Evolutionary conservation across 1,140 invertebrate genomes (phyloP).

Genomic region (Lutraria rhynchaena): DNA sequence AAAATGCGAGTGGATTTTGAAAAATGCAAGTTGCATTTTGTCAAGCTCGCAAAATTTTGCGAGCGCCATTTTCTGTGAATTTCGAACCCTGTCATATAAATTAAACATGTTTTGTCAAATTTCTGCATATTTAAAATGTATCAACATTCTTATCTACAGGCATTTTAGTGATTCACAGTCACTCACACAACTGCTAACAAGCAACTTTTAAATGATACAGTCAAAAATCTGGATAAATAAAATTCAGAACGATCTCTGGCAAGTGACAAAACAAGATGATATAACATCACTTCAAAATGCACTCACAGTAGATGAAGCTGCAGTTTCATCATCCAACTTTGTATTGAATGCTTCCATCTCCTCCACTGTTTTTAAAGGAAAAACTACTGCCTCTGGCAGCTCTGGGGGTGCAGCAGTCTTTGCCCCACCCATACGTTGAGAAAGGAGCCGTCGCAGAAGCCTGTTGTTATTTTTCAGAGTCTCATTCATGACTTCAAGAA

Average conservation of each 20-base stretch:
- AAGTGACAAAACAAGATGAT: no score
- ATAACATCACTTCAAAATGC: neutral
- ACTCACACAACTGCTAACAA: neutral
- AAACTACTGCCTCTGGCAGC: neutral
- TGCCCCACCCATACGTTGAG: neutral
- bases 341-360: neutral
- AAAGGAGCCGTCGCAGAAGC: neutral
- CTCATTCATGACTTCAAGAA: neutral
- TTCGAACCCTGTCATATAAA: no score
- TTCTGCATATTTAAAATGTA: no score
- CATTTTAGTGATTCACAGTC: no score
- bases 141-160: no score
- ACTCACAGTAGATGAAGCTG: neutral
- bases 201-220: neutral
- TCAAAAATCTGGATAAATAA: no score
- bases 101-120: no score
- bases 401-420: neutral
- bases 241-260: no score
- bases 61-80: no score
- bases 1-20: no score
- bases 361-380: neutral
- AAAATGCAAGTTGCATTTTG: no score
- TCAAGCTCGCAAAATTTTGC: no score
- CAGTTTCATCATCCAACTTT: neutral
- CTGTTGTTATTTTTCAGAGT: conserved; percentile 6